Evolutionary conservation across 2,797 vertebrate species (phyloP), one percentile per base, ranked within the genome.

Genomic region (Hafferia zeledoni): DNA sequence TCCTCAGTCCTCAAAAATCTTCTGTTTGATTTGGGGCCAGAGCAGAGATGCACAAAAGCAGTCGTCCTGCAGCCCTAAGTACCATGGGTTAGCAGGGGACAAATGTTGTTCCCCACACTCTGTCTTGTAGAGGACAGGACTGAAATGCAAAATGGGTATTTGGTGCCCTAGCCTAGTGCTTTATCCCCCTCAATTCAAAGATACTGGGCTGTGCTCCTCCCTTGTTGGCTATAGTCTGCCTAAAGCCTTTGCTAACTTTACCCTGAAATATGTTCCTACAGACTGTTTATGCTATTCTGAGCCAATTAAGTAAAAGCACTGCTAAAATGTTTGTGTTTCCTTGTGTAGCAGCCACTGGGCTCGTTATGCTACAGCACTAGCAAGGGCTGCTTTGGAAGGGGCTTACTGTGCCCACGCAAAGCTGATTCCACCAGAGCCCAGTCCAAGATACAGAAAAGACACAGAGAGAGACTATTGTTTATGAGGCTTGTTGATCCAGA

Each of bases 221-320:
- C 8, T 76, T 76, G 22, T 28, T 88, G 31, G 46, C 39, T 76
- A 2, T 31, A 63, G n/a, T 39, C 68, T 87, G 24, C 60, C 43
- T 67, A 43, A 72, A 75, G 87, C 20, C 59, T 90, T 93, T 77
- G 23, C 41, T 81, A 47, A 47, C 84, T 94, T 91, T 59, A 71
- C 77, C 33, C 59, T 94, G 76, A 93, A 94, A 91, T 93, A 81
- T 71, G 39, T 83, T 94, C 46, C 57, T 55, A 9, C 46, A 88
- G 89, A 86, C 39, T 61, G 79, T 88, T 92, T 75, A 39, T 72
- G 65, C 22, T 71, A 9, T 83, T 92, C 61, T 81, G 56, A 91
- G 68, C 49, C 79, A 83, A 76, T 77, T 90, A 70, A 85, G 89
- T 44, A 72, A 72, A 80, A 82, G 20, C 27, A 11, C 25, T 70